phyloP scores from a whole-genome alignment of 2,113 vertebrate species.

The Coregonus clupeaformis region DNA sequence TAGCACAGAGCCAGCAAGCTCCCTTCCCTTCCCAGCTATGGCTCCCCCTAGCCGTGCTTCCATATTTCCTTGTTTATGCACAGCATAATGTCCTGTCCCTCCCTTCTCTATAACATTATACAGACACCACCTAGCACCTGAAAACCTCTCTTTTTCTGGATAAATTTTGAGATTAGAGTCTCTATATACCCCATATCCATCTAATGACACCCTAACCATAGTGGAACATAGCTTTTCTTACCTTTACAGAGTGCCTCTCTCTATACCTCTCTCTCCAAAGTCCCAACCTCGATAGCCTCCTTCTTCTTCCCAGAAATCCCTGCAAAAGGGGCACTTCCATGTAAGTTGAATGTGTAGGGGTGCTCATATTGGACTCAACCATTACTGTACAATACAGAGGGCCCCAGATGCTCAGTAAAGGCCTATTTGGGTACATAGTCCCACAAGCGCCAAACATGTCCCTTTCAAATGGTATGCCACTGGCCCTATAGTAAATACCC shows the following conservation, averaged over 20 bases:
- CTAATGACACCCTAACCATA: slow-evolving; percentile 31
- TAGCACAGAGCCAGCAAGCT: slow-evolving; percentile 32
- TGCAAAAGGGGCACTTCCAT: slow-evolving; percentile 80
- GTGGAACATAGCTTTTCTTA: slow-evolving; percentile 59
- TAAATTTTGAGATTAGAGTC: slow-evolving; percentile 31
- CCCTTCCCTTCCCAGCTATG: slow-evolving; percentile 54
- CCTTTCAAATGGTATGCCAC: slow-evolving; percentile 30
- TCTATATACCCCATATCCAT: slow-evolving; percentile 32
- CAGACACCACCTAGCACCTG: slow-evolving; percentile 49
- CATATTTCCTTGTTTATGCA: slow-evolving; percentile 70
- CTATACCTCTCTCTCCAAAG: slow-evolving; percentile 47
- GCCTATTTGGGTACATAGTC: slow-evolving; percentile 17
- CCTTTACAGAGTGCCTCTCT: slow-evolving; percentile 56
- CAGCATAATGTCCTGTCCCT: slow-evolving; percentile 57
- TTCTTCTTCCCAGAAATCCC: slow-evolving; percentile 84
- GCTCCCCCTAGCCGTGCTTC: slow-evolving; percentile 76
- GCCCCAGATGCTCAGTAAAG: slow-evolving; percentile 33
- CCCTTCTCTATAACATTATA: slow-evolving; percentile 38
- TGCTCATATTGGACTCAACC: slow-evolving; percentile 65
- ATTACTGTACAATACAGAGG: slow-evolving; percentile 40
- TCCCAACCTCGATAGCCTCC: slow-evolving; percentile 66
- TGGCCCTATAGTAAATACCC: slow-evolving; percentile 40
- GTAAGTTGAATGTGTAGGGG: slow-evolving; percentile 73
- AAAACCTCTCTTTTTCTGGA: slow-evolving; percentile 39
- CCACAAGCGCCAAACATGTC: slow-evolving; percentile 33